A percentile compares a stretch with the other conserved stretches of the same genome.
Evolutionary conservation across 2,797 vertebrate genomes (phyloP).

Genomic region (Setipinna tenuifilis): DNA sequence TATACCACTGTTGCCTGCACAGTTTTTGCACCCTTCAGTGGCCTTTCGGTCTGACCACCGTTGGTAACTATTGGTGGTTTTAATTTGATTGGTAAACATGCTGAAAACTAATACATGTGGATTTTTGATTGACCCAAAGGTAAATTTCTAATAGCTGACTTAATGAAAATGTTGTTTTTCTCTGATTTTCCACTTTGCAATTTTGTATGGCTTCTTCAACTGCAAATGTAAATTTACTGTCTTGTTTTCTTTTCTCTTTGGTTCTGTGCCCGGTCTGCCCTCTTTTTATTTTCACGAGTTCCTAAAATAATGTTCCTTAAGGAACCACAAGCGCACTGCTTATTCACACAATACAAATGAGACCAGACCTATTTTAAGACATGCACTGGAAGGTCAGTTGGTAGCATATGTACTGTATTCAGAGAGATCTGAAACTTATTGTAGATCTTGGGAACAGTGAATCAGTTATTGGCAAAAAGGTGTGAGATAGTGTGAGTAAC

Average conservation of each 20-base stretch:
- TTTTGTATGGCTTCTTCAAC: neutral
- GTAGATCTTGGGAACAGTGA: neutral
- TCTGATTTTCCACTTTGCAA: neutral
- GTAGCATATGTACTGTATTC: neutral
- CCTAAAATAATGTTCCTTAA: neutral
- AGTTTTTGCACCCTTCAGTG: neutral
- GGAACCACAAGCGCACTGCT: neutral
- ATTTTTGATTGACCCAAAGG: neutral
- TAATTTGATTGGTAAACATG: neutral
- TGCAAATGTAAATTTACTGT: neutral
- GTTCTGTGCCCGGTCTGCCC: neutral
- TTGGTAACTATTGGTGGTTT: neutral
- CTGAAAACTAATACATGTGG: neutral
- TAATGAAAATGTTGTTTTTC: neutral
- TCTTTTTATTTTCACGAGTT: conserved; percentile 3
- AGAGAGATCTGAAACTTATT: neutral
- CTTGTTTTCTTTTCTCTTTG: conserved; percentile 10
- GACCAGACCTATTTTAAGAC: neutral
- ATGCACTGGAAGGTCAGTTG: neutral
- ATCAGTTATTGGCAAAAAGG: neutral
- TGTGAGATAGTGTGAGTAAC: neutral
- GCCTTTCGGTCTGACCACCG: neutral
- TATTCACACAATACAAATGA: conserved; percentile 10
- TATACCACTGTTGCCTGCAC: neutral
- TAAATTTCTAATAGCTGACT: neutral